Evolutionary conservation across 2,888 invertebrate species (phyloP).

Genomic region (Epirrhoe tristata): DNA sequence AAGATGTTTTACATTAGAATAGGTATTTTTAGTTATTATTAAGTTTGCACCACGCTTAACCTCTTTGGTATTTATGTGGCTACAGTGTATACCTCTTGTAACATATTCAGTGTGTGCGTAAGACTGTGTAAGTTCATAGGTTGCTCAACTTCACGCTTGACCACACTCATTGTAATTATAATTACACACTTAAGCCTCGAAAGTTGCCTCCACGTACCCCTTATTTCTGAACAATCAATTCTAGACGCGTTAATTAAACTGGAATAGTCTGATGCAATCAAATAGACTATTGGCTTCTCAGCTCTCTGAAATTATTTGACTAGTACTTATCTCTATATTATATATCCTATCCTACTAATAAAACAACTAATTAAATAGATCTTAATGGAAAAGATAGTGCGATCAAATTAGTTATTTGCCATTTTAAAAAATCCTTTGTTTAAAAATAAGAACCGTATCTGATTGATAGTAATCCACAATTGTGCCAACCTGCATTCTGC

Average conservation of each 20-base stretch:
- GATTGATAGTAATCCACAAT: background rate
- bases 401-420: too few relatives aligned
- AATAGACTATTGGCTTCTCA: background rate
- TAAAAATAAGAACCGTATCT: background rate
- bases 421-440: background rate
- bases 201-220: constrained; percentile 65
- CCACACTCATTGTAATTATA: constrained; percentile 34
- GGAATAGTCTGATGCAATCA: constrained; percentile 16
- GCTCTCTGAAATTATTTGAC: background rate
- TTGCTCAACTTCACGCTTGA: constrained; percentile 67
- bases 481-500: constrained; percentile 1
- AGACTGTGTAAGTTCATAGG: constrained; percentile 51
- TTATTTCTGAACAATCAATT: constrained; percentile 43
- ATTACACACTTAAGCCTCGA: constrained; percentile 60
- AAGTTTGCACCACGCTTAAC: too few relatives aligned
- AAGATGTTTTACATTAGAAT: too few relatives aligned
- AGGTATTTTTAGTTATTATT: too few relatives aligned
- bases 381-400: too few relatives aligned
- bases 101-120: background rate
- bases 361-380: too few relatives aligned
- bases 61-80: too few relatives aligned
- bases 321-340: background rate
- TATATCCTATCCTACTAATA: too few relatives aligned
- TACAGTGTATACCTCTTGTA: background rate
- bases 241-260: constrained; percentile 18